Evolutionary conservation across 2,888 invertebrate species (phyloP).

Genomic region (Eremobia ochroleuca): DNA sequence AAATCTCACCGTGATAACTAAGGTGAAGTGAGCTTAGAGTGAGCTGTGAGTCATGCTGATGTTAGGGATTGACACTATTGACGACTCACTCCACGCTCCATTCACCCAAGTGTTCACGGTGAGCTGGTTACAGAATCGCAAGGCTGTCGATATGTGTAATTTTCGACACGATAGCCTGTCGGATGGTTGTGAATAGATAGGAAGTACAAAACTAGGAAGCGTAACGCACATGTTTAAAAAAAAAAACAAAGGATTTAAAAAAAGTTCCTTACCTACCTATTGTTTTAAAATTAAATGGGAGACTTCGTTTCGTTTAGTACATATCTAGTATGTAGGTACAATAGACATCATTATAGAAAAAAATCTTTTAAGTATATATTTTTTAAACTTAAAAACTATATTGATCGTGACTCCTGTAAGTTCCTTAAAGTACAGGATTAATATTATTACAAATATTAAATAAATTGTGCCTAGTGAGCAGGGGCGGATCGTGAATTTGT

Average conservation of each 20-base stretch:
- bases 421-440: constrained; percentile 34
- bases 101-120: too few species aligned
- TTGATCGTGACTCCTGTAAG: constrained; percentile 55
- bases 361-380: constrained; percentile 32
- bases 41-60: too few species aligned
- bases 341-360: constrained; percentile 16
- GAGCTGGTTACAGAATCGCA: too few species aligned
- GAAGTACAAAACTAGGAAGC: not conserved
- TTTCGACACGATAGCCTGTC: too few species aligned
- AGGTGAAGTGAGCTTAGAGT: too few species aligned
- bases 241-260: too few species aligned
- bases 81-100: too few species aligned
- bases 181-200: too few species aligned
- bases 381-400: constrained; percentile 57
- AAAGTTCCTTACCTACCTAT: not conserved
- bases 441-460: constrained; percentile 39
- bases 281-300: not conserved
- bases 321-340: constrained; percentile 8
- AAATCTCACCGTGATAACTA: too few species aligned
- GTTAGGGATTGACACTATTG: too few species aligned
- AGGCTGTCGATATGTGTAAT: too few species aligned
- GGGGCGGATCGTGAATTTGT: too few species aligned
- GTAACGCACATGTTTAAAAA: not conserved
- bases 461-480: constrained; percentile 58
- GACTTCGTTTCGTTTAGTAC: not conserved